Conservation (phyloP, 2,113 vertebrate genomes). For the Pseudopipra pipra region DNA sequence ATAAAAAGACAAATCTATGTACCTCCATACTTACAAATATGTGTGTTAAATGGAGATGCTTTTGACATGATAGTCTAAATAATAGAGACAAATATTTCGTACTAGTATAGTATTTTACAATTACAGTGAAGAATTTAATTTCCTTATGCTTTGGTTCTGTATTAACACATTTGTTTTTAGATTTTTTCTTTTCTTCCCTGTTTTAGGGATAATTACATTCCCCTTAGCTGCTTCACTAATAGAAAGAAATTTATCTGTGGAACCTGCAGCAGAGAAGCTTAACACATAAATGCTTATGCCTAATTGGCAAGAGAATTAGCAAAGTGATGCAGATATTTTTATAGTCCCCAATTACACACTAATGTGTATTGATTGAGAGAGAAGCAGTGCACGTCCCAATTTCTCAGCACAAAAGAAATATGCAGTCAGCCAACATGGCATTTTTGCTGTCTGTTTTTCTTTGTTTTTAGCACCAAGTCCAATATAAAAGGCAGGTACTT, state of each 20-base stretch:
- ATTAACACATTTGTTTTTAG: neutral
- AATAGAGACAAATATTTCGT: neutral
- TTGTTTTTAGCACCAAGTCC: neutral
- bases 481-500: constrained; percentile 20
- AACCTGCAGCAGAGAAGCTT: neutral
- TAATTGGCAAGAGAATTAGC: neutral
- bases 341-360: neutral
- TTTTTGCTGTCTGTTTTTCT: constrained; percentile 5
- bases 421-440: neutral
- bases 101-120: neutral
- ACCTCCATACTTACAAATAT: neutral
- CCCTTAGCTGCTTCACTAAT: neutral
- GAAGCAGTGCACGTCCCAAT: neutral
- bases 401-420: neutral
- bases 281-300: neutral
- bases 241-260: neutral
- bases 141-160: neutral
- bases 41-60: neutral
- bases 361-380: constrained; percentile 28
- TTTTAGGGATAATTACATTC: neutral
- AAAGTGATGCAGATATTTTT: constrained; percentile 26
- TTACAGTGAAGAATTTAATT: neutral
- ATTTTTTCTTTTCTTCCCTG: neutral
- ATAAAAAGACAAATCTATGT: neutral
- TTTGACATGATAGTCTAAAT: neutral